These are phyloP conservation scores for Doris montereyensis DNA, from an alignment of 2,888 invertebrate species.

Conservation along the genomic window DNA sequence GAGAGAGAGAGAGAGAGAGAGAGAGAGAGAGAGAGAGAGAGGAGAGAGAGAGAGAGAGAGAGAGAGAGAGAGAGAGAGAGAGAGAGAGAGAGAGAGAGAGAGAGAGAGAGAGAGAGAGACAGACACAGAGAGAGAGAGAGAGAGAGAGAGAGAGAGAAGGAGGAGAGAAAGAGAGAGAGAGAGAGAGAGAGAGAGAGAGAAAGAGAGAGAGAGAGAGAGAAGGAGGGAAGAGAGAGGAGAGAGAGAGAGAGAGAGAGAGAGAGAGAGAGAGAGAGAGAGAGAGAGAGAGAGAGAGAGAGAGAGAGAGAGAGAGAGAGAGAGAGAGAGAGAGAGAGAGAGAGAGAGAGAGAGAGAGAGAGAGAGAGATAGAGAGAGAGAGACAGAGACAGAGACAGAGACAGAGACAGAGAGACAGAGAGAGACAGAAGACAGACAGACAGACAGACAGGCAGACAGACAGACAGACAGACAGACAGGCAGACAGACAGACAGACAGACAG, in stretches of 20 bases:
- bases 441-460: no score
- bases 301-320: not conserved
- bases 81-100: not conserved
- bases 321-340: not conserved
- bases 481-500: no score
- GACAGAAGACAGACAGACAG: no score
- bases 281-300: not conserved
- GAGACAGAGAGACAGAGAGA: not conserved
- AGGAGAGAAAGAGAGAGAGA: not conserved
- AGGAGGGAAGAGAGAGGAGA: not conserved
- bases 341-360: not conserved
- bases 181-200: not conserved
- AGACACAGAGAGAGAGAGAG: not conserved
- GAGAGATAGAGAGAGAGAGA: not conserved
- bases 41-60: not conserved
- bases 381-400: not conserved
- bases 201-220: not conserved
- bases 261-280: not conserved
- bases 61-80: not conserved
- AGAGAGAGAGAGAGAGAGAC: not conserved
- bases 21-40: not conserved
- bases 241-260: not conserved
- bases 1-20: not conserved
- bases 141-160: not conserved
- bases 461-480: no score